Evolutionary conservation across 2,888 invertebrate species (phyloP).

Genomic region (Phorcus lineatus): DNA sequence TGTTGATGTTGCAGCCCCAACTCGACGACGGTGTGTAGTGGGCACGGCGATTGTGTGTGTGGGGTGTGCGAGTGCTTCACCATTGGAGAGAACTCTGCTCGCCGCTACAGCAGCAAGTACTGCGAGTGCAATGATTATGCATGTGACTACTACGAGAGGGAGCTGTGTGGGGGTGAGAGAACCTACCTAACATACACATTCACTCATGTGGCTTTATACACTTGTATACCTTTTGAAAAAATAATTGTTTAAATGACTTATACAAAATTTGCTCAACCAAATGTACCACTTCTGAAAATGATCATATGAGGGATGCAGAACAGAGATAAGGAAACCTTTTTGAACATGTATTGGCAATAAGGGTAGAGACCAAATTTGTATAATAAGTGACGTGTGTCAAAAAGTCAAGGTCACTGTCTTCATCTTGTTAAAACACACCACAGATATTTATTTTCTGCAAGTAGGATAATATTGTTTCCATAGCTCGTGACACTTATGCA

Average conservation of each 20-base stretch:
- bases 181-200: background rate
- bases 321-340: too few relatives aligned
- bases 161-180: slow-evolving; percentile 74
- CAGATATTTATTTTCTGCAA: too few relatives aligned
- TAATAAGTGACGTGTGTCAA: too few relatives aligned
- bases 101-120: slow-evolving; percentile 79
- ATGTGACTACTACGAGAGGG: slow-evolving; percentile 80
- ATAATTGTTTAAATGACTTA: background rate
- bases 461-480: too few relatives aligned
- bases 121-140: slow-evolving; percentile 98
- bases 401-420: too few relatives aligned
- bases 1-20: slow-evolving; percentile 48
- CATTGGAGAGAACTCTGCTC: slow-evolving; percentile 36
- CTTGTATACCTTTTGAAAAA: background rate
- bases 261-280: background rate
- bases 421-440: too few relatives aligned
- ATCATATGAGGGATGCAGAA: too few relatives aligned
- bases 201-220: background rate
- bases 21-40: slow-evolving; percentile 75
- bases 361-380: too few relatives aligned
- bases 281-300: too few relatives aligned
- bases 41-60: slow-evolving; percentile 76
- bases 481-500: too few relatives aligned
- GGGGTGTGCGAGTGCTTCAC: slow-evolving; percentile 77
- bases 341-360: too few relatives aligned